Conservation (phyloP, 2,113 vertebrate species). For the Ascaphus truei region DNA sequence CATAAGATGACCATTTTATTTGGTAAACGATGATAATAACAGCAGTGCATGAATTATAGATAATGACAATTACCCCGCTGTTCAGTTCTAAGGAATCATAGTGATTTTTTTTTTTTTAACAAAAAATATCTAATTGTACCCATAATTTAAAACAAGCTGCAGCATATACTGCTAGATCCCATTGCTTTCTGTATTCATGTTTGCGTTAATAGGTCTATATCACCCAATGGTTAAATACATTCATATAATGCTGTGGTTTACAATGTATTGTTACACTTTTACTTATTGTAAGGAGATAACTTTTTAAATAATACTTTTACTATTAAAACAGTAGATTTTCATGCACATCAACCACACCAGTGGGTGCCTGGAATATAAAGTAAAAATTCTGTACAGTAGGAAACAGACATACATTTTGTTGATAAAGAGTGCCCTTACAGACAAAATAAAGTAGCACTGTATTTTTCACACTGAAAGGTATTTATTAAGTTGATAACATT, state of each 20-base stretch:
- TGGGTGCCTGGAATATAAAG: constrained; percentile 44
- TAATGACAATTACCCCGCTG: constrained; percentile 36
- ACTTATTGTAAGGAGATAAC: no score
- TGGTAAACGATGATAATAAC: constrained; percentile 12
- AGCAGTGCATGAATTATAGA: constrained; percentile 10
- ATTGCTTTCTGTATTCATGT: background rate
- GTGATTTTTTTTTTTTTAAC: background rate
- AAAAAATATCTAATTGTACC: constrained; percentile 8
- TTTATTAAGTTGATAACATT: constrained; percentile 88
- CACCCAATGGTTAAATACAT: background rate
- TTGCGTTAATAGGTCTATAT: background rate
- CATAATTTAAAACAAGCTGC: constrained; percentile 2
- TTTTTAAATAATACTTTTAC: no score
- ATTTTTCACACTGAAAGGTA: constrained; percentile 71
- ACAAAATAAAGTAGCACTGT: constrained; percentile 56
- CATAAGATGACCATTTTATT: constrained; percentile 33
- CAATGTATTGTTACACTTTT: background rate
- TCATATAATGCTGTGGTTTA: no score
- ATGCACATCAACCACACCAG: constrained; percentile 32
- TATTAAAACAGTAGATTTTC: background rate
- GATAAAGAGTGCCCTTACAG: constrained; percentile 70
- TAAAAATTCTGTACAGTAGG: constrained; percentile 40
- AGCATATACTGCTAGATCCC: background rate
- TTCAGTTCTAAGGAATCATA: constrained; percentile 30
- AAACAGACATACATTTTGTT: constrained; percentile 53